A percentile compares a stretch with the other conserved stretches of the same genome.
Conservation (phyloP, 1,140 invertebrate genomes). For the Lordiphosa stackelbergi region DNA sequence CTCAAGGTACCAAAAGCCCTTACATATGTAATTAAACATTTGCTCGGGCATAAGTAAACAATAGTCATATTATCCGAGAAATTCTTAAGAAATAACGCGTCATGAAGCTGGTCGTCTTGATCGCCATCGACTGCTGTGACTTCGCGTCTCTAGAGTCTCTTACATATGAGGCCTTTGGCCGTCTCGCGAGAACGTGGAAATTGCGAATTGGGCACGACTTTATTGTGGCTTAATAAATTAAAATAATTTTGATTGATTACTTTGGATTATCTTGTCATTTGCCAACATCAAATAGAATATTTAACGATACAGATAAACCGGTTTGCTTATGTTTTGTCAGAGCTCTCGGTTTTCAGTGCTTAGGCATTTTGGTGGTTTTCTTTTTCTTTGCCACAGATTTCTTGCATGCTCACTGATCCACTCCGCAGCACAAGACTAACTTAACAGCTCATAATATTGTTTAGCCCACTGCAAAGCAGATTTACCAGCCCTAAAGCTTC, state of each 20-base stretch:
- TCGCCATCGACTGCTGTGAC: too few species aligned
- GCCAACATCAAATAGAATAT: slow-evolving; percentile 77
- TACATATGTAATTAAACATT: too few species aligned
- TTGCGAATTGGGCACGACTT: slow-evolving; percentile 68
- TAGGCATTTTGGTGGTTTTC: slow-evolving; percentile 43
- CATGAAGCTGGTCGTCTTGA: too few species aligned
- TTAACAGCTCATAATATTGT: slow-evolving; percentile 24
- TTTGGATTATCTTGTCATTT: slow-evolving; percentile 77
- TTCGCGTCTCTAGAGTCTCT: slow-evolving; percentile 9
- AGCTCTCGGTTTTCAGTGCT: slow-evolving; percentile 45
- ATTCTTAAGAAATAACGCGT: too few species aligned
- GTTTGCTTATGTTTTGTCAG: slow-evolving; percentile 60
- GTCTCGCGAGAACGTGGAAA: slow-evolving; percentile 56
- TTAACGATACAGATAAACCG: slow-evolving; percentile 75
- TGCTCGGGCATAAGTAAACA: too few species aligned
- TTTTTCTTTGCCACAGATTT: slow-evolving; percentile 43
- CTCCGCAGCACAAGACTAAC: slow-evolving; percentile 26
- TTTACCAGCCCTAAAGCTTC: too few species aligned
- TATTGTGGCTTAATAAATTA: slow-evolving; percentile 76
- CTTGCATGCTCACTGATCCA: slow-evolving; percentile 51
- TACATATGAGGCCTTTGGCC: slow-evolving; percentile 16
- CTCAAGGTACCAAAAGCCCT: too few species aligned
- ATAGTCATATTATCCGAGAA: too few species aligned
- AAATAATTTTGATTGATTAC: slow-evolving; percentile 78
- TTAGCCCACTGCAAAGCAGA: too few species aligned